A percentile compares a stretch with the other conserved stretches of the same genome.
These are phyloP conservation scores for Archaeoteleia sp. DNA, from an alignment of 2,888 invertebrate species.

Conservation along the genomic window DNA sequence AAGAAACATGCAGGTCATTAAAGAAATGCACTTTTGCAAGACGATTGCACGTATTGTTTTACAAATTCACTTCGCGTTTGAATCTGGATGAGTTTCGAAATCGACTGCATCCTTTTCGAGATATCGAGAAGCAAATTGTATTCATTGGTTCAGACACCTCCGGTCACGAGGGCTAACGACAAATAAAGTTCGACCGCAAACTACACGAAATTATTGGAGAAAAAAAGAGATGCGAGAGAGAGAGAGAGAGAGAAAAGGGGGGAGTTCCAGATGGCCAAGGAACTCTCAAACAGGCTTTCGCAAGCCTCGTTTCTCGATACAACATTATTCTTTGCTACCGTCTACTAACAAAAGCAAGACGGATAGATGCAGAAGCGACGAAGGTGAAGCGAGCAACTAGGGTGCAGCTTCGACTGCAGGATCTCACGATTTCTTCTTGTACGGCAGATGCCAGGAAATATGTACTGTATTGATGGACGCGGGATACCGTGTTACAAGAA, in stretches of 20 bases:
- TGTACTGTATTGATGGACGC: too few relatives aligned
- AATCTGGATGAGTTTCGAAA: background rate
- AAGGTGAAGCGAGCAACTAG: too few relatives aligned
- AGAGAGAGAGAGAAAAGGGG: too few relatives aligned
- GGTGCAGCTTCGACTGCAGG: constrained; percentile 1
- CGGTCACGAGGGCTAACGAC: constrained; percentile 63
- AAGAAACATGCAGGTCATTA: too few relatives aligned
- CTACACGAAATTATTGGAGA: constrained; percentile 68
- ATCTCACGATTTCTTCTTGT: constrained; percentile 10
- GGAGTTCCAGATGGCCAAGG: constrained; percentile 62
- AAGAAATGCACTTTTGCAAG: too few relatives aligned
- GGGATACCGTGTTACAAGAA: too few relatives aligned
- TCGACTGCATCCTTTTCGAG: too few relatives aligned
- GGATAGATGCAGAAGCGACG: too few relatives aligned
- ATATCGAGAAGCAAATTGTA: constrained; percentile 58
- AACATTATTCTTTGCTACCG: constrained; percentile 62
- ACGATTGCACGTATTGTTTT: too few relatives aligned
- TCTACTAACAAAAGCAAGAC: constrained; percentile 47
- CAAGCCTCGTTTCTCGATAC: constrained; percentile 48
- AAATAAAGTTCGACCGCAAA: constrained; percentile 71
- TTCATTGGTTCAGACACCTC: constrained; percentile 44
- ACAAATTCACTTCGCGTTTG: too few relatives aligned
- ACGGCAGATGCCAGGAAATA: constrained; percentile 9
- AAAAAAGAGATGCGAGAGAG: too few relatives aligned
- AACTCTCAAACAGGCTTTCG: constrained; percentile 42